Evolutionary conservation across 2,113 vertebrate species (phyloP), one percentile per base, ranked within the genome.

Genomic region (Nibea albiflora): DNA sequence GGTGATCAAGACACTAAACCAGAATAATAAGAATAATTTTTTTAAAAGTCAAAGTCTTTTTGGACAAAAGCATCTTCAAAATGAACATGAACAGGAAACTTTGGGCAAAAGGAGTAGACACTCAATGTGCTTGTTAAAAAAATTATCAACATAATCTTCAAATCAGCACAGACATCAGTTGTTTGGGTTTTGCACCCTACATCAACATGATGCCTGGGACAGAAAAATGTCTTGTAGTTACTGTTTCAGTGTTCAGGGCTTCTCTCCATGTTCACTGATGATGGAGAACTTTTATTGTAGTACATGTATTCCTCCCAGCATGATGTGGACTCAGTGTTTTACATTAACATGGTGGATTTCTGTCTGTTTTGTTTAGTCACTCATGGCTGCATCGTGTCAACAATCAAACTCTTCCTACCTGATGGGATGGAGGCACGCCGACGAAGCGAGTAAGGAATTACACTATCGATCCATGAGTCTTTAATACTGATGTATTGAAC

Each of bases 361-460:
- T 79, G 14, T 80, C 35, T 96, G 2, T 88, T 96, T 84, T 94
- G 93, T 93, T 53, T 90, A 99, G 98, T 99, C 88, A 99, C 98
- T 89, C 98, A 99, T 95, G 98, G 98, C 92, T 99, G 98, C 94
- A 99, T 99, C 94, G 98, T 99, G 92, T 99, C 98, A 78, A 97
- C 97, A 88, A 95, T 99, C 95, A 99, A 99, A 95, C 96, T 99
- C 83, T 99, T 99, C 95, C 96, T 99, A 90, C 98, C 98, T 89
- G 98, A 99, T 94, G 98, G 98, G 92, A 97, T 98, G 96, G 98
- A 99, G 95, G 96, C 97, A 76, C 96, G 97, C 54, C 94, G 97
- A 42, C 95, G 98, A 90, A 97, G 98, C 94, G 98, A 99, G 98
- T 99, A 95, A 99, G 98, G 42, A 24, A 2, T 60, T 60, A 31